These are phyloP conservation scores for Hippocampus barbouri DNA, from an alignment of 2,113 vertebrate species.

Conservation along the genomic window DNA sequence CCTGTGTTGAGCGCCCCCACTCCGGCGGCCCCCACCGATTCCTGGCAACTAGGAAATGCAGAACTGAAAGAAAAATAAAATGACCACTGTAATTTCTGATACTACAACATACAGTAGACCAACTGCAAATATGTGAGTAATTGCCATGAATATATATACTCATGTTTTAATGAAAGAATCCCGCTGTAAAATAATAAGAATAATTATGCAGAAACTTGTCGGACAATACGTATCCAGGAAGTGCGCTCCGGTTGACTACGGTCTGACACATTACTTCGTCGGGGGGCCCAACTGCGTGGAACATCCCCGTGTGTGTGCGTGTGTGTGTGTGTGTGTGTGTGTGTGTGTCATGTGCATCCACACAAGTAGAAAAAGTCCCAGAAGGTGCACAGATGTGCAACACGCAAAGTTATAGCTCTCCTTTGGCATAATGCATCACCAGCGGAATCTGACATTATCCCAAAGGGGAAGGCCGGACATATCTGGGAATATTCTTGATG, in stretches of 20 bases:
- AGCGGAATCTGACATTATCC: not conserved
- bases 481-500: conserved; percentile 1
- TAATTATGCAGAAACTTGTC: not conserved
- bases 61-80: no score
- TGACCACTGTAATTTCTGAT: no score
- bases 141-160: no score
- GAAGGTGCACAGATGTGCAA: conserved; percentile 4
- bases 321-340: not conserved
- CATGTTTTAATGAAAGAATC: no score
- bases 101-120: no score
- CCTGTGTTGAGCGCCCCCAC: no score
- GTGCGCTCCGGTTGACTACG: no score
- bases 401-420: not conserved
- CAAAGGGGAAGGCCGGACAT: not conserved
- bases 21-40: no score
- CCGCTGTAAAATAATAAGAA: no score
- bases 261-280: not conserved
- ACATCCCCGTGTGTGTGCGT: not conserved
- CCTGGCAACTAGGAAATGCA: no score
- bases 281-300: not conserved
- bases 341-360: not conserved
- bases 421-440: not conserved
- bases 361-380: not conserved
- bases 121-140: no score
- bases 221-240: not conserved